phyloP scores from a whole-genome alignment of 2,113 vertebrate species.

The Stercorarius parasiticus region DNA sequence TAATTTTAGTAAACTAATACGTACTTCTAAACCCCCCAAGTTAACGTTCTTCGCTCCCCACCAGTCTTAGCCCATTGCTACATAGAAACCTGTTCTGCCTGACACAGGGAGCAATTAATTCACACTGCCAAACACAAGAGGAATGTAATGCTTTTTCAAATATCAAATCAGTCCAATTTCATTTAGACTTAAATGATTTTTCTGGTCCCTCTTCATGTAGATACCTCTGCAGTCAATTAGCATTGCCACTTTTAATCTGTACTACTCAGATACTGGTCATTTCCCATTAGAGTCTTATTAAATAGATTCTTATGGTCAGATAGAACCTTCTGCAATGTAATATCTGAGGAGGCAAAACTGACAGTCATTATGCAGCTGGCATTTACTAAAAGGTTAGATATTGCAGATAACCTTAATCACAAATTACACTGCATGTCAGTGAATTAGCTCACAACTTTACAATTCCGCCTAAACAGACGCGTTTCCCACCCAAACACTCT shows the following conservation, averaged over 20 bases:
- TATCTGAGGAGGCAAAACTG: conserved; percentile 79
- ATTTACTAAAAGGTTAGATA: conserved; percentile 90
- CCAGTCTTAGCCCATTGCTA: background rate
- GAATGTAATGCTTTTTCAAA: conserved; percentile 76
- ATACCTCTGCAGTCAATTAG: conserved; percentile 95
- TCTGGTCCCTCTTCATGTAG: conserved; percentile 86
- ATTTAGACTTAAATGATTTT: conserved; percentile 94
- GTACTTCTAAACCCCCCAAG: background rate
- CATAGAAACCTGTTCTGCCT: conserved; percentile 26
- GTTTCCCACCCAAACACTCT: background rate
- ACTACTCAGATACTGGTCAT: conserved; percentile 87
- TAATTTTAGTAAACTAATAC: background rate
- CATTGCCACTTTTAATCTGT: conserved; percentile 95
- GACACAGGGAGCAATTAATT: conserved; percentile 73
- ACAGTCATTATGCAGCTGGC: conserved; percentile 90
- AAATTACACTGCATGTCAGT: conserved; percentile 82
- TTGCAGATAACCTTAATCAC: conserved; percentile 88
- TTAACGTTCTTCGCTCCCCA: background rate
- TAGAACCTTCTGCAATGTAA: conserved; percentile 80
- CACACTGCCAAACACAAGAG: conserved; percentile 67
- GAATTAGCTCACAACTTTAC: conserved; percentile 66
- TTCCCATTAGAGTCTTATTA: conserved; percentile 94
- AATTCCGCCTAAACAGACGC: background rate
- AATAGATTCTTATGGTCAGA: conserved; percentile 83
- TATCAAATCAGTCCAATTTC: conserved; percentile 94